Evolutionary conservation across 2,113 vertebrate species (phyloP), one percentile per base, ranked within the genome.

Genomic region (Syngnathus scovelli): DNA sequence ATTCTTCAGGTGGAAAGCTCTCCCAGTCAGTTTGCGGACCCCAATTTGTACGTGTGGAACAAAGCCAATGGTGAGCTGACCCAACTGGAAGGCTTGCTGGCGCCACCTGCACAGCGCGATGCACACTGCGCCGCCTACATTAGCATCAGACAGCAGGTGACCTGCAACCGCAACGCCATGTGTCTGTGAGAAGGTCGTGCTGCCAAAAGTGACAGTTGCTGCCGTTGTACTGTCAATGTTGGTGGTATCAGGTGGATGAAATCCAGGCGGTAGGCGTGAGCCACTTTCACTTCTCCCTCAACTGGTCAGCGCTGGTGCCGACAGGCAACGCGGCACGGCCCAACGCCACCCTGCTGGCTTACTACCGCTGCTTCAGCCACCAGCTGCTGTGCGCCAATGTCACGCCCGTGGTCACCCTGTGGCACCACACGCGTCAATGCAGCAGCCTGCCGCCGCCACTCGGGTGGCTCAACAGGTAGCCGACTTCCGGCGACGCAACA

Each of bases 261-360:
- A 92, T 98, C 64, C 86, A 48, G 56, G 90, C 90, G 49, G 91
- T 91, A 66, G 93, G 86, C 0, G 88, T 96, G 2, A 92, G 91
- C 7, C 94, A 98, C 82, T 98, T 96, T 69, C 93, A 95, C 85
- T 99, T 99, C 89, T 91, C 94, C 10, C 88, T 99, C 64, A 94
- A 94, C 85, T 99, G 97, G 97, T 93, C 94, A 9, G 90, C 89
- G 1, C 82, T 99, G 67, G 89, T 96, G 43, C 95, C 95, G 1
- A 81, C 89, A 19, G 96, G 94, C 1, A 90, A 93, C 12, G 89
- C 88, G 69, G 88, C 92, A 8, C 86, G 84, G 19, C 87, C 93
- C 44, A 98, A 98, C 81, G 71, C 72, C 77, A 93, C 93, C 0
- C 89, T 94, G 73, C 85, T 99, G 66, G 88, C 71, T 54, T 98